Evolutionary conservation across 2,888 invertebrate genomes (phyloP), one percentile per base, ranked within the genome.

Genomic region (Lasioglossum marginatum): DNA sequence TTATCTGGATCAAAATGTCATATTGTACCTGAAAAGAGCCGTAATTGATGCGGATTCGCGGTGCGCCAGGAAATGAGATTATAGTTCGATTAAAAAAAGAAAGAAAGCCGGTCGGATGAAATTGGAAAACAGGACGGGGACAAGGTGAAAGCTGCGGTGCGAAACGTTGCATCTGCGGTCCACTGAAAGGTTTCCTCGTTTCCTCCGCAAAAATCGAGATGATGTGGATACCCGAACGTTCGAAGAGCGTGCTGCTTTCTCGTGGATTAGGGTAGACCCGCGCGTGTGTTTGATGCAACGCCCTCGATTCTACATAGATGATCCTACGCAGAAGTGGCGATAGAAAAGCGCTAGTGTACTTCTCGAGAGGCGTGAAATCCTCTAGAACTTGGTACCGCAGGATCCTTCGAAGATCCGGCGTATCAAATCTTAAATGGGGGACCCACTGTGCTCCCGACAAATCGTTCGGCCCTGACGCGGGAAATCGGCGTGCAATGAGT

Each of bases 311-410:
- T 14, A 60, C 45, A 27, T 76, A 70, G 72, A 81, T 77, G 87
- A 86, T 86, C 60, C 68, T 74, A 63, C 72, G 71, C 43, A 70
- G 48, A 87, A 75, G 63, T 31, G 78, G 71, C 43, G 60, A 79
- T 66, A 57, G 31, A 63, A 16, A 43, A 23, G 66, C 40, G 19
- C 48, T 52, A 80, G 43, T 81, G 80, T 76, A 70, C 66, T 83
- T 34, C 77, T 87, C 82, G 86, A 90, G 90, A 87, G 88, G 86
- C 91, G 90, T 91, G 87, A 91, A 91, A 91, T 90, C 81, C 76
- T 85, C 77, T 73, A 80, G 40, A 80, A 73, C 60, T 43, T 45
- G 40, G 74, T 73, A 73, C 34, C 73, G 81, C 71, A 45, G 84
- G 63, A 86, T 90, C 71, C 71, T 80, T 74, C 79, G 77, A n/a